A percentile compares a stretch with the other conserved stretches of the same genome.
Evolutionary conservation across 2,113 vertebrate genomes (phyloP).

Genomic region (Ibidorhyncha struthersii): DNA sequence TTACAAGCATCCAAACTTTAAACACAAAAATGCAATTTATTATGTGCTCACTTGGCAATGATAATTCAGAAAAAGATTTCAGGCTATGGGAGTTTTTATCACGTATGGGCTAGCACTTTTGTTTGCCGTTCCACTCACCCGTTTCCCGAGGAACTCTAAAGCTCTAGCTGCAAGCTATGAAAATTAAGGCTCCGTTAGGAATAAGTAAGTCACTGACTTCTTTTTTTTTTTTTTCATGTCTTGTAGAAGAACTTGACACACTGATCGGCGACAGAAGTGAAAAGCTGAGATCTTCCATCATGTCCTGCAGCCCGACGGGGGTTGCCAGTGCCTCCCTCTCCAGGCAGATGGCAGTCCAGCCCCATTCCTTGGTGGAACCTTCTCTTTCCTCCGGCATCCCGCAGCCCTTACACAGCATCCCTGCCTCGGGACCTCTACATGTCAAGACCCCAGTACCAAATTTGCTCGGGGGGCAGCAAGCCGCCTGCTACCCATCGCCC

Average conservation of each 20-base stretch:
- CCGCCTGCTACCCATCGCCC: slow-evolving; percentile 67
- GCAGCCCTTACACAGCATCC: slow-evolving; percentile 51
- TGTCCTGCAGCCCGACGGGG: slow-evolving; percentile 64
- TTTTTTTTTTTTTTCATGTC: not conserved
- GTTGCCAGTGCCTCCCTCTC: slow-evolving; percentile 42
- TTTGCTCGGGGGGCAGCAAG: slow-evolving; percentile 53
- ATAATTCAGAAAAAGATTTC: not conserved
- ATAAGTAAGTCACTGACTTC: not conserved
- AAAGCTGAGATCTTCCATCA: slow-evolving; percentile 72
- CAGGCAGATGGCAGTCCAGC: slow-evolving; percentile 64
- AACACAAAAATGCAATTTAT: not conserved
- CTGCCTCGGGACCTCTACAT: slow-evolving; percentile 35
- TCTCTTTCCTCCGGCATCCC: slow-evolving; percentile 60
- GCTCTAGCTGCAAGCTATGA: not conserved
- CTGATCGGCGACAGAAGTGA: slow-evolving; percentile 86
- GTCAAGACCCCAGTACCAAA: slow-evolving; percentile 68
- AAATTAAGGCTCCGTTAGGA: not conserved
- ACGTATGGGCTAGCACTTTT: accelerated
- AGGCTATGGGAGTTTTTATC: not conserved
- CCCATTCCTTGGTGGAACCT: slow-evolving; percentile 19
- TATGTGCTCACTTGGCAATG: not conserved
- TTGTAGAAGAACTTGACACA: slow-evolving; percentile 89
- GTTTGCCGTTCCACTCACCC: not conserved
- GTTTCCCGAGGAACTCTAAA: not conserved
- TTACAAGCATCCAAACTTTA: not conserved